Evolutionary conservation across 2,888 invertebrate species (phyloP).

Genomic region (Synanthedon myopaeformis): DNA sequence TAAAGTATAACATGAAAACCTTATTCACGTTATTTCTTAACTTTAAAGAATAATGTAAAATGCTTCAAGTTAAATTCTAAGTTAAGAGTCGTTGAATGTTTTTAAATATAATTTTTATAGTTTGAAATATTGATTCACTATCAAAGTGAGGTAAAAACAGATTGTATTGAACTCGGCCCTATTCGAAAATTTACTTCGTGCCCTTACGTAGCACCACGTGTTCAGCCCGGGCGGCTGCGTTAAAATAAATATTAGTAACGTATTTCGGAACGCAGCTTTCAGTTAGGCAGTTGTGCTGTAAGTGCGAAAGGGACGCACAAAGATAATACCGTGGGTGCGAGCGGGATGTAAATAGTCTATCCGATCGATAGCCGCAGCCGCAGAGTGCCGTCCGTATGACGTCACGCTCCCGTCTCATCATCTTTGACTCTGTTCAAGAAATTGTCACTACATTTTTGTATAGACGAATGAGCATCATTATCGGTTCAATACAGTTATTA

Average conservation of each 20-base stretch:
- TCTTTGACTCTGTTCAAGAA: conserved; percentile 62
- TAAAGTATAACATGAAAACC: too few relatives aligned
- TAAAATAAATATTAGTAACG: conserved; percentile 71
- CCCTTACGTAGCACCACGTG: conserved; percentile 54
- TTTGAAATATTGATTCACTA: background rate
- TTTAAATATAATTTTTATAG: background rate
- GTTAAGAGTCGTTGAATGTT: background rate
- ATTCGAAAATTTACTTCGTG: conserved; percentile 10
- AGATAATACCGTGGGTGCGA: conserved; percentile 35
- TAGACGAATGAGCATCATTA: conserved; percentile 21
- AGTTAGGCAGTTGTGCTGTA: conserved; percentile 34
- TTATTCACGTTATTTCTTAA: too few relatives aligned
- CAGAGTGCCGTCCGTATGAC: conserved; percentile 64
- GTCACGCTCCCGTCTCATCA: conserved; percentile 66
- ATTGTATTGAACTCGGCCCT: background rate
- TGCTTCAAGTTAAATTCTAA: too few relatives aligned
- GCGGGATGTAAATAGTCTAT: conserved; percentile 46
- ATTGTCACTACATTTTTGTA: conserved; percentile 59
- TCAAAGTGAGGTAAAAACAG: background rate
- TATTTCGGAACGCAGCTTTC: conserved; percentile 60
- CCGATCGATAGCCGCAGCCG: conserved; percentile 71
- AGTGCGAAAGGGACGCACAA: conserved; percentile 38
- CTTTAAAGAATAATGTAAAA: too few relatives aligned
- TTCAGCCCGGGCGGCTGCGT: conserved; percentile 52
- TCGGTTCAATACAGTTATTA: conserved; percentile 4